Base-by-base conservation (phyloP, 2,888 invertebrate species). In the Scaptomyza parva region DNA sequence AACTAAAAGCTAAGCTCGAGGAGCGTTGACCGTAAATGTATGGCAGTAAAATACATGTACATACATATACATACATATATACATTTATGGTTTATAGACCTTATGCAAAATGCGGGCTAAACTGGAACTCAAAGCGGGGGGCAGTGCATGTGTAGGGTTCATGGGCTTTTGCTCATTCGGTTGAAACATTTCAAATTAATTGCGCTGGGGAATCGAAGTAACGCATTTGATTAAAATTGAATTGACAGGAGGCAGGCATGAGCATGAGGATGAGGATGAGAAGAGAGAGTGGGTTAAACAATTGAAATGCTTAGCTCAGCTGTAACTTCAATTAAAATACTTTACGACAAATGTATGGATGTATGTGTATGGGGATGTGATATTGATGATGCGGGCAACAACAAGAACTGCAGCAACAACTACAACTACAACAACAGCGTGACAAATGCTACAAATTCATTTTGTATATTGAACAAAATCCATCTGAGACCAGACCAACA, bases 171-270 rank as follows among this genome's bases (percentile, higher is more conserved):
- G 86, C 58, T 73, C 66, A 73, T 55, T 86, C 79, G 64, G 44
- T 57, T 75, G 78, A 84, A 88, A 88, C 84, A 88, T 84, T 86
- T 88, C 81, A 84, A 88, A 88, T 84, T 84, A 86, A 88, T 84
- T 84, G 88, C 84, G 76, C 70, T 63, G 69, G 84, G 84, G 88
- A 84, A 73, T 84, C 88, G 88, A 86, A 85, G 82, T 76, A 84
- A 80, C 58, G 73, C 78, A 86, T 86, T 84, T 86, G 88, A 86
- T 84, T 88, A 86, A 83, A 84, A 86, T 88, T 83, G 69, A 61
- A 80, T 78, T 75, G 86, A 77, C 75, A 64, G 66, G 52, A 8
- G 11, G 2, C 7, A 9, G 24, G 24, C 22, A 24, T 8, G 8
- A 28, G 28, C 3, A 0, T 1, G 11, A 37, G 18, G 3, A 28